These are phyloP conservation scores for Trinectes maculatus DNA, from an alignment of 2,113 vertebrate genomes.

Conservation along the genomic window DNA sequence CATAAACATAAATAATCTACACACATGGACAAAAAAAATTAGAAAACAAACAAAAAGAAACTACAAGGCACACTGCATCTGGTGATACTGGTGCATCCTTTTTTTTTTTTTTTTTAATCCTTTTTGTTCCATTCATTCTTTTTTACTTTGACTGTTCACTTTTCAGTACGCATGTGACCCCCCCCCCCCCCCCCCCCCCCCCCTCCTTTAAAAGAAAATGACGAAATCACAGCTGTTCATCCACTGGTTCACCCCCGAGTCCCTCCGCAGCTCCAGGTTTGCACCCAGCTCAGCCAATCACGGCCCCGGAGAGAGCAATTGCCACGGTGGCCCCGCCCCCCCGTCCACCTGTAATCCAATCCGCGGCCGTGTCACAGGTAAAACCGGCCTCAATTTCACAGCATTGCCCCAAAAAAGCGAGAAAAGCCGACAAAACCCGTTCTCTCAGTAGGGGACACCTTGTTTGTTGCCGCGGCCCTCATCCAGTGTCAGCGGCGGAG, in stretches of 20 bases:
- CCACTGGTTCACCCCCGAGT: conserved; percentile 6
- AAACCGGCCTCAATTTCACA: conserved; percentile 84
- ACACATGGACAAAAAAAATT: too few relatives aligned
- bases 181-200: too few relatives aligned
- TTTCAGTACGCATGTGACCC: not conserved
- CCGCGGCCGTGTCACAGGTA: conserved; percentile 82
- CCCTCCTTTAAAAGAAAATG: too few relatives aligned
- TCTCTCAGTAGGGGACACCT: conserved; percentile 80
- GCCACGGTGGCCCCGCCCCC: conserved; percentile 66
- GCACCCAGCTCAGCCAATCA: conserved; percentile 67
- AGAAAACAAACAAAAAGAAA: too few relatives aligned
- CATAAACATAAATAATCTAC: too few relatives aligned
- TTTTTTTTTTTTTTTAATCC: not conserved
- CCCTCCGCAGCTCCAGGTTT: conserved; percentile 32
- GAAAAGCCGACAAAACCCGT: conserved; percentile 97
- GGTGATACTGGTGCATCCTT: too few relatives aligned
- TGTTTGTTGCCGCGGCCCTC: conserved; percentile 82
- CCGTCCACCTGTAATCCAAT: conserved; percentile 84
- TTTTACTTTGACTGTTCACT: not conserved
- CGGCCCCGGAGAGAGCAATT: conserved; percentile 42
- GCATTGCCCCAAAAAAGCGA: conserved; percentile 90
- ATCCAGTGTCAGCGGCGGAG: conserved; percentile 76
- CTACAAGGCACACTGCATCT: too few relatives aligned
- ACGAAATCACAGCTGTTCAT: conserved; percentile 45
- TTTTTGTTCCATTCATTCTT: too few relatives aligned